Conservation (phyloP, 2,888 invertebrate genomes). For the Drosophila mayaguana region DNA sequence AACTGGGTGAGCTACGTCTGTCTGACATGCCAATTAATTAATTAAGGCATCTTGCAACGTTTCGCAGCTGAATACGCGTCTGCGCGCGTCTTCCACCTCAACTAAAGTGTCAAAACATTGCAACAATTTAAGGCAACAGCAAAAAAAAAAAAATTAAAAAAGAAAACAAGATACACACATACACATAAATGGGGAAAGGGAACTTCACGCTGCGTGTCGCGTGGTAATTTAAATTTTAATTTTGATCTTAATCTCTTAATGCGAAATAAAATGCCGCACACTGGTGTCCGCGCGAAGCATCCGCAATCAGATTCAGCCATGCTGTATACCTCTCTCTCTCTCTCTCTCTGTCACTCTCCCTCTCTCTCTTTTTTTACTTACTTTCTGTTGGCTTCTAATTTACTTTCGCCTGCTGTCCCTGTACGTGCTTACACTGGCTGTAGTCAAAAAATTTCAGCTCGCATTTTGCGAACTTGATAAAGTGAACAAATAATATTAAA, state of each 20-base stretch:
- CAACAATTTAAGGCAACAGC: slow-evolving; percentile 63
- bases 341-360: background rate
- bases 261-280: slow-evolving; percentile 85
- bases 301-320: slow-evolving; percentile 35
- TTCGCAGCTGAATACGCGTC: slow-evolving; percentile 27
- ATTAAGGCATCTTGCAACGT: slow-evolving; percentile 59
- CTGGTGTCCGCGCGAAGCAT: slow-evolving; percentile 76
- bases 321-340: background rate
- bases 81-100: slow-evolving; percentile 22
- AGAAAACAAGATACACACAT: background rate
- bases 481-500: background rate
- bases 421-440: slow-evolving; percentile 17
- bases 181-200: slow-evolving; percentile 1
- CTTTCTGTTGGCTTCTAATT: slow-evolving; percentile 55
- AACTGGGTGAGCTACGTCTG: slow-evolving; percentile 31
- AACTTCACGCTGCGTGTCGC: slow-evolving; percentile 66
- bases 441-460: slow-evolving; percentile 17
- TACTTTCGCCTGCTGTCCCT: slow-evolving; percentile 54
- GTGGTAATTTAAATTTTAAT: slow-evolving; percentile 85
- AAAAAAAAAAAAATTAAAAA: background rate
- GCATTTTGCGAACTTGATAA: background rate
- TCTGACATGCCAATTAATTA: slow-evolving; percentile 70
- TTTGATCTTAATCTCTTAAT: slow-evolving; percentile 85
- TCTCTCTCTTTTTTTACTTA: background rate
- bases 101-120: slow-evolving; percentile 51